phyloP scores from a whole-genome alignment of 2,797 vertebrate genomes.

The Pseudotriccus pelzelni region DNA sequence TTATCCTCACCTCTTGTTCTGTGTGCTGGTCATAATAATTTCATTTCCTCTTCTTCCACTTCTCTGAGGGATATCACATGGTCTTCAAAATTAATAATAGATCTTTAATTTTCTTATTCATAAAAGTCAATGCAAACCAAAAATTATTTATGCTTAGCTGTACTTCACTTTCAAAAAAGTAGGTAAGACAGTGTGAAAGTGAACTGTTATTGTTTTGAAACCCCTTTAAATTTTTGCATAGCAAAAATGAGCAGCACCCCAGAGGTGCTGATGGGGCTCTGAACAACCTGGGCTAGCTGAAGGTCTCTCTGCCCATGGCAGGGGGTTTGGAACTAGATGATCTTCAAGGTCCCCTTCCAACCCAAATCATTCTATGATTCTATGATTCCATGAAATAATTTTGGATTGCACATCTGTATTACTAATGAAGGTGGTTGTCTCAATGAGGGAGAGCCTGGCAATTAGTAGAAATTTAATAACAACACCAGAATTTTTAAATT shows the following conservation, averaged over 20 bases:
- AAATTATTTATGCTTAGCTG: background rate
- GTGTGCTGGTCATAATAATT: background rate
- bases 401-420: background rate
- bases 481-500: background rate
- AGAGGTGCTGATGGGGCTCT: background rate
- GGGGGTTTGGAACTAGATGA: background rate
- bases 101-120: background rate
- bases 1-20: background rate
- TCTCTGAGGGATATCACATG: background rate
- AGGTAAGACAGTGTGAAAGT: background rate
- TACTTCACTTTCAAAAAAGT: background rate
- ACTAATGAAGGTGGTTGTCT: background rate
- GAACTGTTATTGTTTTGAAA: background rate
- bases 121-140: background rate
- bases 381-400: background rate
- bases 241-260: background rate
- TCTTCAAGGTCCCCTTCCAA: background rate
- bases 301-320: background rate
- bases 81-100: background rate
- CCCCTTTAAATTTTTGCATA: conserved; percentile 10
- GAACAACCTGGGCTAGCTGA: background rate
- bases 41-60: background rate
- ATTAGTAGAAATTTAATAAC: background rate
- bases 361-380: background rate
- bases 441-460: background rate